Conservation (phyloP, 2,888 invertebrate genomes). For the Pseudanteris insignis region DNA sequence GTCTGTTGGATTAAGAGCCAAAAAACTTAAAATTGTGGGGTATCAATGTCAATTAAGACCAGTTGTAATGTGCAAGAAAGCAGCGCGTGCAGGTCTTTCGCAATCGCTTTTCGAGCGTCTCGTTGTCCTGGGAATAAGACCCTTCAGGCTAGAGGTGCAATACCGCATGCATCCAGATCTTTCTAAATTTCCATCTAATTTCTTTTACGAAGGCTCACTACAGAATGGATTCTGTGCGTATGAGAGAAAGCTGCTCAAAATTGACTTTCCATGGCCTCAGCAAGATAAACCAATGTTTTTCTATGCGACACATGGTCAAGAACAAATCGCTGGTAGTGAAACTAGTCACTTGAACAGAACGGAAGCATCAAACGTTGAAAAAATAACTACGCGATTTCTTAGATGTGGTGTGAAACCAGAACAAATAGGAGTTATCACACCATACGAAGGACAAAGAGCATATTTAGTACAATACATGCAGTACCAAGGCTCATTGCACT, state of each 20-base stretch:
- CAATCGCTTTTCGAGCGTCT: conserved; percentile 97
- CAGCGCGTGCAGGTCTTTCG: conserved; percentile 94
- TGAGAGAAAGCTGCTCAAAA: conserved; percentile 86
- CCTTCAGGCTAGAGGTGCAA: conserved; percentile 96
- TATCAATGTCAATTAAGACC: conserved; percentile 99
- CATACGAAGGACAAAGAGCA: conserved; percentile 98
- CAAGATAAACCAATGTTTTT: conserved; percentile 98
- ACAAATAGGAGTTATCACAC: conserved; percentile 98
- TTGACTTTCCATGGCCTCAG: conserved; percentile 98
- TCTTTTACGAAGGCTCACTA: conserved; percentile 98
- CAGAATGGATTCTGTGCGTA: conserved; percentile 99
- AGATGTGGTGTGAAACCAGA: conserved; percentile 96
- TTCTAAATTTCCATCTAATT: conserved; percentile 97
- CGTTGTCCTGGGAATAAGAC: conserved; percentile 95
- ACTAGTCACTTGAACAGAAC: conserved; percentile 98
- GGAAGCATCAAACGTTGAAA: conserved; percentile 98
- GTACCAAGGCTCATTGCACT: conserved; percentile 95
- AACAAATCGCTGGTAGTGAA: conserved; percentile 98
- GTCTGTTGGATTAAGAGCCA: conserved; percentile 86
- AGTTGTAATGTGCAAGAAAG: conserved; percentile 99
- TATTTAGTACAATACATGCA: conserved; percentile 99
- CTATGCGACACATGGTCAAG: conserved; percentile 97
- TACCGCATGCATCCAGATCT: conserved; percentile 99
- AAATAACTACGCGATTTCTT: conserved; percentile 93
- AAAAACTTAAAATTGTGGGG: conserved; percentile 96